Conservation (phyloP, 2,888 invertebrate species). For the Hyposoter didymator region DNA sequence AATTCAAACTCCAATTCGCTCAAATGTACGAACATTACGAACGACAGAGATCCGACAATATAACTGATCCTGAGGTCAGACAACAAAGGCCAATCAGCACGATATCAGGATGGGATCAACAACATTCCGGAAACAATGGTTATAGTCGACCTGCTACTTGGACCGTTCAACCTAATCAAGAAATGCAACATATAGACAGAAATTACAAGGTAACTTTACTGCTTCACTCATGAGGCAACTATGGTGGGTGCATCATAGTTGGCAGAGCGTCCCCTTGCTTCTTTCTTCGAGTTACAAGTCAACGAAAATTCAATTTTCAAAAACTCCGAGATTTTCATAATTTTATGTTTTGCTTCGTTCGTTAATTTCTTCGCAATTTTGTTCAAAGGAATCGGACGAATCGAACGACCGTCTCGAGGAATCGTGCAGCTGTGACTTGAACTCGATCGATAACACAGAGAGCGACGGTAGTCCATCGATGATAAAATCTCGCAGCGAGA, state of each 20-base stretch:
- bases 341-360: too few species aligned
- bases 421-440: conserved; percentile 84
- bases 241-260: neutral
- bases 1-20: conserved; percentile 98
- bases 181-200: conserved; percentile 79
- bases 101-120: conserved; percentile 97
- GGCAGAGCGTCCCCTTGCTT: too few species aligned
- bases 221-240: conserved; percentile 75
- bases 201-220: conserved; percentile 75
- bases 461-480: conserved; percentile 85
- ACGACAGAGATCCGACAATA: conserved; percentile 96
- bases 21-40: conserved; percentile 99
- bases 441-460: conserved; percentile 83
- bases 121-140: conserved; percentile 83
- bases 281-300: too few species aligned
- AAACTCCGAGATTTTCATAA: neutral
- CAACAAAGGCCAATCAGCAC: conserved; percentile 98
- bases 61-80: conserved; percentile 96
- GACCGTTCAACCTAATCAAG: conserved; percentile 80
- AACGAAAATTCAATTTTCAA: neutral
- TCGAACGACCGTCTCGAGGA: conserved; percentile 81
- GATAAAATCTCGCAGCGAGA: conserved; percentile 83
- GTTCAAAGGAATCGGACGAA: conserved; percentile 81
- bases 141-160: conserved; percentile 80
- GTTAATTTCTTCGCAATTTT: neutral